phyloP scores from a whole-genome alignment of 1,140 invertebrate genomes.

The Apis dorsata region DNA sequence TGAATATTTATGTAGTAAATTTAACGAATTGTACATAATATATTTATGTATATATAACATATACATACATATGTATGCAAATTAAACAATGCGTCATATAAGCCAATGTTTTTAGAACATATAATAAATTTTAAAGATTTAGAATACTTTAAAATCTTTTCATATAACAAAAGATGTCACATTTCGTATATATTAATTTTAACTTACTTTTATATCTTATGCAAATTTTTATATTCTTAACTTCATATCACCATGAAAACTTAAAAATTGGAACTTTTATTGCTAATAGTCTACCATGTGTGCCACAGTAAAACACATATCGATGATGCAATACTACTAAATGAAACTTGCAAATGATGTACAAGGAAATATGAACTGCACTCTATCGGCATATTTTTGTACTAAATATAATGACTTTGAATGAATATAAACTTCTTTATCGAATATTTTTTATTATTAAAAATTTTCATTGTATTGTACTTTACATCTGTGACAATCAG shows the following conservation, averaged over 20 bases:
- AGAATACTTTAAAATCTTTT: background rate
- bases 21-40: background rate
- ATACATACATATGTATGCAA: background rate
- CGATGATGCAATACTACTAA: slow-evolving; percentile 49
- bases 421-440: background rate
- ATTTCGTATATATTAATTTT: background rate
- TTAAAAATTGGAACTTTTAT: background rate
- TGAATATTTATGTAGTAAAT: background rate
- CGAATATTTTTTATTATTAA: slow-evolving; percentile 20
- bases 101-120: slow-evolving; percentile 59
- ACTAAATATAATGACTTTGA: background rate
- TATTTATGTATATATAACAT: background rate
- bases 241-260: background rate
- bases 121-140: background rate
- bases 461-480: background rate
- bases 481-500: slow-evolving; percentile 8
- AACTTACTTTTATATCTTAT: slow-evolving; percentile 26
- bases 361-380: background rate
- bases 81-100: slow-evolving; percentile 18
- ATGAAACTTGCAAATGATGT: slow-evolving; percentile 13
- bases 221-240: background rate
- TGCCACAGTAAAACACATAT: slow-evolving; percentile 2
- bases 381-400: slow-evolving; percentile 1
- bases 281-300: background rate
- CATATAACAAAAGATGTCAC: background rate